phyloP scores from a whole-genome alignment of 2,113 vertebrate species.

The Tenrec ecaudatus region DNA sequence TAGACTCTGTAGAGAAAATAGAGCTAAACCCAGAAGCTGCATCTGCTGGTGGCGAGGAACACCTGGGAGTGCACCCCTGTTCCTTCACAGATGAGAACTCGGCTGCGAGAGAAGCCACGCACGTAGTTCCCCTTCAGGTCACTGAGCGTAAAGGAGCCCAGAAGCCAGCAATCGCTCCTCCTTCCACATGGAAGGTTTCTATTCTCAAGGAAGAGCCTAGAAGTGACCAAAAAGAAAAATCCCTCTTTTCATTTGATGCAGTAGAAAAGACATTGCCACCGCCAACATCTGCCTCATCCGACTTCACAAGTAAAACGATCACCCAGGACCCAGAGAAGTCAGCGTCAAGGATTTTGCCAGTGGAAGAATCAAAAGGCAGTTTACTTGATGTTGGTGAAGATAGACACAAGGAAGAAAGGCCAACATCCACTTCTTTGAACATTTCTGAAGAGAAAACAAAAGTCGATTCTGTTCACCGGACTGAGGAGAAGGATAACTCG shows the following conservation, averaged over 20 bases:
- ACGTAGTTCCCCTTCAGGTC: conserved; percentile 13
- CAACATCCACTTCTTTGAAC: conserved; percentile 31
- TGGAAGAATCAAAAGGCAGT: conserved; percentile 62
- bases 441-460: conserved; percentile 59
- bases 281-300: conserved; percentile 11
- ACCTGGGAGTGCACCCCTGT: conserved; percentile 36
- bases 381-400: conserved; percentile 65
- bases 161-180: conserved; percentile 69
- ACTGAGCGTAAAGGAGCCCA: conserved; percentile 56
- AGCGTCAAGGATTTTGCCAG: conserved; percentile 55
- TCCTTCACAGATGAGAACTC: conserved; percentile 19
- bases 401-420: conserved; percentile 63
- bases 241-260: conserved; percentile 30
- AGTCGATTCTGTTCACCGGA: conserved; percentile 23
- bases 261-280: conserved; percentile 57
- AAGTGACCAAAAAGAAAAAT: conserved; percentile 59
- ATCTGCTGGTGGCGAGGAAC: not conserved
- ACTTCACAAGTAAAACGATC: conserved; percentile 40
- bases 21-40: conserved; percentile 28
- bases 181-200: conserved; percentile 69
- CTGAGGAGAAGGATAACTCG: conserved; percentile 42
- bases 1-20: not conserved
- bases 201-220: conserved; percentile 57
- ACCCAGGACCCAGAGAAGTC: conserved; percentile 37
- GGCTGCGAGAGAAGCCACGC: conserved; percentile 43